phyloP scores from a whole-genome alignment of 2,113 vertebrate genomes.

The Sprattus sprattus region DNA sequence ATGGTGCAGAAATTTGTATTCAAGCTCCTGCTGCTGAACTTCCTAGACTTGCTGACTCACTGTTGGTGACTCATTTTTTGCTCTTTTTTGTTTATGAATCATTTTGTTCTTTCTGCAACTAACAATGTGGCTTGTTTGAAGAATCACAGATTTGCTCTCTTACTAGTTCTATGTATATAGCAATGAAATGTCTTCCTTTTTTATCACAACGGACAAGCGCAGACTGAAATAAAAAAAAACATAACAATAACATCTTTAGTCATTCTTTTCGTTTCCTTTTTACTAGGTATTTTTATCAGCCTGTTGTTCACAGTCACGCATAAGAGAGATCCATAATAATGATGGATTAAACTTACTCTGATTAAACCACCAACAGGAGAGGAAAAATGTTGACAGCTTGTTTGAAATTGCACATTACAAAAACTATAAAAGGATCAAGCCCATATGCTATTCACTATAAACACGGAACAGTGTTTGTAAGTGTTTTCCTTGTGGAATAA shows the following conservation, averaged over 20 bases:
- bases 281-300: slow-evolving; percentile 40
- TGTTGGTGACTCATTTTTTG: not conserved
- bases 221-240: not conserved
- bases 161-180: not conserved
- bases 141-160: not conserved
- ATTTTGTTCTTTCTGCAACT: slow-evolving; percentile 1
- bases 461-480: slow-evolving; percentile 57
- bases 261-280: slow-evolving; percentile 16
- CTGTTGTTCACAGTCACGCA: slow-evolving; percentile 46
- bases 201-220: slow-evolving; percentile 6
- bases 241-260: not conserved
- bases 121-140: slow-evolving; percentile 10
- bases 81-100: not conserved
- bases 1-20: not conserved
- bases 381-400: slow-evolving; percentile 55
- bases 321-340: slow-evolving; percentile 54
- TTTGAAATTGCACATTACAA: slow-evolving; percentile 63
- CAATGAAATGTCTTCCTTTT: not conserved
- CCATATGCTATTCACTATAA: slow-evolving; percentile 62
- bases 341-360: slow-evolving; percentile 50
- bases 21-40: not conserved
- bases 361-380: slow-evolving; percentile 44
- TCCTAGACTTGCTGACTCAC: not conserved
- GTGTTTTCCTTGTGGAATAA: slow-evolving; percentile 53
- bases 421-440: slow-evolving; percentile 56